phyloP scores from a whole-genome alignment of 2,888 invertebrate genomes.

The Blera fallax region DNA sequence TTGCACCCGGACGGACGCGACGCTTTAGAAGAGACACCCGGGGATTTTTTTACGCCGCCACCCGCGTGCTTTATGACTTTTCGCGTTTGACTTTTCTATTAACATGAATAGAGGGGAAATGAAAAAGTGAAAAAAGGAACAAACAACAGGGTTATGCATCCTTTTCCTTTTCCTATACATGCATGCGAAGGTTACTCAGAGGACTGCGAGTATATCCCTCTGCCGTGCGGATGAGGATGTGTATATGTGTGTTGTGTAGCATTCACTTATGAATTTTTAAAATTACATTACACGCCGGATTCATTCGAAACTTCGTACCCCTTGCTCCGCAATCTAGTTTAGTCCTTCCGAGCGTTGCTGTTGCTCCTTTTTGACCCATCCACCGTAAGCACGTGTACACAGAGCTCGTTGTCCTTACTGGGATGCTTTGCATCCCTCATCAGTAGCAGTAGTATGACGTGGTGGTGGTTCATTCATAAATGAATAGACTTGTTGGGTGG shows the following conservation, averaged over 20 bases:
- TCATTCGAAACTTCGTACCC: slow-evolving; percentile 35
- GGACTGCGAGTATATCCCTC: slow-evolving; percentile 9
- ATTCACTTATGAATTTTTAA: slow-evolving; percentile 73
- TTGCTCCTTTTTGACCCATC: too few relatives aligned
- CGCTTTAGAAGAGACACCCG: background rate
- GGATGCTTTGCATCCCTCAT: slow-evolving; percentile 22
- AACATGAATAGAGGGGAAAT: slow-evolving; percentile 35
- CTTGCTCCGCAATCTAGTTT: background rate
- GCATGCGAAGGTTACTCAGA: slow-evolving; percentile 21
- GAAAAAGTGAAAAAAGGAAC: background rate
- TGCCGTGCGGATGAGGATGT: background rate
- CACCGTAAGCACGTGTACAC: slow-evolving; percentile 16
- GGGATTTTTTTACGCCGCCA: background rate
- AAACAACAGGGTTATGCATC: slow-evolving; percentile 16
- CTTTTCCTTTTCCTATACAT: slow-evolving; percentile 34
- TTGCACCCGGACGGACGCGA: slow-evolving; percentile 5
- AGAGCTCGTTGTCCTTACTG: slow-evolving; percentile 30
- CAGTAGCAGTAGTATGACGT: slow-evolving; percentile 15
- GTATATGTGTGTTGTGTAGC: background rate
- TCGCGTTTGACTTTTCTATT: slow-evolving; percentile 69
- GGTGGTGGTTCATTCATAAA: slow-evolving; percentile 63
- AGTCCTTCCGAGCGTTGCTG: background rate
- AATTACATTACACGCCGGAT: slow-evolving; percentile 73
- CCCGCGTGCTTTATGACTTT: slow-evolving; percentile 41
- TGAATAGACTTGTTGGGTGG: slow-evolving; percentile 34